These are phyloP conservation scores for Chelonia mydas DNA, from an alignment of 2,797 vertebrate genomes.

Conservation along the genomic window DNA sequence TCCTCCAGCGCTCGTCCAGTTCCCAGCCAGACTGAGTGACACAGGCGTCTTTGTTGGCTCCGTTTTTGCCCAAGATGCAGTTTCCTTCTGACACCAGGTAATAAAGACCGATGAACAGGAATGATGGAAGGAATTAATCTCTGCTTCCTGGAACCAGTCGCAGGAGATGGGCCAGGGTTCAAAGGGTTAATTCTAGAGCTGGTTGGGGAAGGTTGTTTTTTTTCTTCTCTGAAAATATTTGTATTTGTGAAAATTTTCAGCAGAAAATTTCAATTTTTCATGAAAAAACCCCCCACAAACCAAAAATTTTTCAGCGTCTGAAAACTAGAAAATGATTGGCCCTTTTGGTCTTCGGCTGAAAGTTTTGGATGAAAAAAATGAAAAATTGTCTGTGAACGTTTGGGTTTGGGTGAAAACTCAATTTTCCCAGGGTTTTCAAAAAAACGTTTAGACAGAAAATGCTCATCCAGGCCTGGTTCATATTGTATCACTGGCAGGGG, in stretches of 20 bases:
- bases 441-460: neutral
- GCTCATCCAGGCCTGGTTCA: neutral
- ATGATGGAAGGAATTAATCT: neutral
- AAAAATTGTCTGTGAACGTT: neutral
- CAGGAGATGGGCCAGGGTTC: neutral
- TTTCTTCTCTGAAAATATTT: neutral
- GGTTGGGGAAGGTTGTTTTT: neutral
- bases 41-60: neutral
- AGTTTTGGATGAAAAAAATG: neutral
- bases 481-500: rapidly evolving
- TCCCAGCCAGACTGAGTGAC: neutral
- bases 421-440: neutral
- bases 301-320: neutral
- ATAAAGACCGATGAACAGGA: neutral
- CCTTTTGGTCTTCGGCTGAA: neutral
- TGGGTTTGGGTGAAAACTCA: neutral
- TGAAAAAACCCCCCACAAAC: neutral
- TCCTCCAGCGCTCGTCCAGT: neutral
- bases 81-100: neutral
- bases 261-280: neutral
- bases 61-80: neutral
- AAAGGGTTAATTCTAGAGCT: neutral
- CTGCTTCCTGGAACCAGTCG: neutral
- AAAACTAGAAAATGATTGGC: neutral
- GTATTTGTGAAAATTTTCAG: neutral